Conservation (phyloP, 2,113 vertebrate species). For the Sceloporus undulatus region DNA sequence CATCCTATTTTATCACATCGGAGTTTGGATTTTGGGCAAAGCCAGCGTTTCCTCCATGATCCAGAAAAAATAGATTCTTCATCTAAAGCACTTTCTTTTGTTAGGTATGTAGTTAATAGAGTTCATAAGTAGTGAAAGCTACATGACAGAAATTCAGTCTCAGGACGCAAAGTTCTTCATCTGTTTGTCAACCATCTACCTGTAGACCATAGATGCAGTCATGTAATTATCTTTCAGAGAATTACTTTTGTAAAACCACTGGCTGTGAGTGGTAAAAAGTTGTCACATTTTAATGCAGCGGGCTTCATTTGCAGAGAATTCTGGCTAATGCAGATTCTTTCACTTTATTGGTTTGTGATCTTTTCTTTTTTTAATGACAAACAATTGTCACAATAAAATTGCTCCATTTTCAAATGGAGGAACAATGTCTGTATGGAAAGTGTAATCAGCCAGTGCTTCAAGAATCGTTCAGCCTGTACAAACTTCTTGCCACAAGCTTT, state of each 20-base stretch:
- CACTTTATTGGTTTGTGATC: not conserved
- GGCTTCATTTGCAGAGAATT: not conserved
- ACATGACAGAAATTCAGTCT: not conserved
- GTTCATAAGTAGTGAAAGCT: not conserved
- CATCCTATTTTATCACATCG: slow-evolving; percentile 89
- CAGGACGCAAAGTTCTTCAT: fast-evolving
- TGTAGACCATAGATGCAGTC: fast-evolving
- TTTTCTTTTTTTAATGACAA: not conserved
- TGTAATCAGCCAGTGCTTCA: not conserved
- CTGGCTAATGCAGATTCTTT: not conserved
- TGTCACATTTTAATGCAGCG: not conserved
- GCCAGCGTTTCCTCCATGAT: slow-evolving; percentile 92
- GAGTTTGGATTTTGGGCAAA: slow-evolving; percentile 94
- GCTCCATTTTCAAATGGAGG: not conserved
- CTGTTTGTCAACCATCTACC: not conserved
- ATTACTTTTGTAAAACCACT: not conserved
- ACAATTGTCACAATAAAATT: not conserved
- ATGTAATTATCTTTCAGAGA: slow-evolving; percentile 1
- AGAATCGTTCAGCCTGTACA: not conserved
- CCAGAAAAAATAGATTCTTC: slow-evolving; percentile 87
- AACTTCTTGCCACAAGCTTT: slow-evolving; percentile 3
- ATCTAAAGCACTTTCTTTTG: slow-evolving; percentile 88
- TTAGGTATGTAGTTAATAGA: slow-evolving; percentile 79
- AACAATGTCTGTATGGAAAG: not conserved
- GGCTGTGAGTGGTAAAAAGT: not conserved